phyloP scores from a whole-genome alignment of 2,888 invertebrate species.

The Oscheius sp. region DNA sequence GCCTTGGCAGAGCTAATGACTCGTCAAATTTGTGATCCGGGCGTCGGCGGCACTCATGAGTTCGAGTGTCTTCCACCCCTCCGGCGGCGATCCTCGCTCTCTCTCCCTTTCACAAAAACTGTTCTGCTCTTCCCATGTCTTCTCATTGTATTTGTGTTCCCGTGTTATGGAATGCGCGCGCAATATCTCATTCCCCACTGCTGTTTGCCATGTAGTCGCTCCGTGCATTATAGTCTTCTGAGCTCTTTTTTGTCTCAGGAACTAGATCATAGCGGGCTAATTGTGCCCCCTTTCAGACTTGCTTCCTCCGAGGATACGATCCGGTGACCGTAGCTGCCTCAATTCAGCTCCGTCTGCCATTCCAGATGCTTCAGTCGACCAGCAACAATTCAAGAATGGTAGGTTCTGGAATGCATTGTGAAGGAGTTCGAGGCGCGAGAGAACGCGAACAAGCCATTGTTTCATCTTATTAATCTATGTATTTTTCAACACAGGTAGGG shows the following conservation, averaged over 20 bases:
- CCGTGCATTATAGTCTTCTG: conserved; percentile 3
- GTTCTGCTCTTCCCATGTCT: neutral
- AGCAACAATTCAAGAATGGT: too few species aligned
- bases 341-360: conserved; percentile 34
- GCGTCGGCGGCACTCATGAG: conserved; percentile 28
- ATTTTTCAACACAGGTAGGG: too few species aligned
- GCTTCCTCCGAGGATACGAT: conserved; percentile 39
- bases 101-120: neutral
- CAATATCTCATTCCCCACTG: conserved; percentile 19
- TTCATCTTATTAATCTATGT: too few species aligned
- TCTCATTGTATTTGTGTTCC: conserved; percentile 5
- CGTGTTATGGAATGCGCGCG: conserved; percentile 19
- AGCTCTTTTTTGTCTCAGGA: neutral
- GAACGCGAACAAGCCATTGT: too few species aligned
- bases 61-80: conserved; percentile 25
- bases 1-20: conserved; percentile 13
- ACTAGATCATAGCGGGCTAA: neutral
- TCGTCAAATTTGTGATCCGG: conserved; percentile 4
- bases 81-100: conserved; percentile 28
- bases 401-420: neutral
- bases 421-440: too few species aligned
- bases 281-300: conserved; percentile 7
- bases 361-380: conserved; percentile 38
- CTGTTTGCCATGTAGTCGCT: conserved; percentile 25
- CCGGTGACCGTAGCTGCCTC: conserved; percentile 42